Base-by-base conservation (phyloP, 2,888 invertebrate species). In the Mythimna albipuncta region DNA sequence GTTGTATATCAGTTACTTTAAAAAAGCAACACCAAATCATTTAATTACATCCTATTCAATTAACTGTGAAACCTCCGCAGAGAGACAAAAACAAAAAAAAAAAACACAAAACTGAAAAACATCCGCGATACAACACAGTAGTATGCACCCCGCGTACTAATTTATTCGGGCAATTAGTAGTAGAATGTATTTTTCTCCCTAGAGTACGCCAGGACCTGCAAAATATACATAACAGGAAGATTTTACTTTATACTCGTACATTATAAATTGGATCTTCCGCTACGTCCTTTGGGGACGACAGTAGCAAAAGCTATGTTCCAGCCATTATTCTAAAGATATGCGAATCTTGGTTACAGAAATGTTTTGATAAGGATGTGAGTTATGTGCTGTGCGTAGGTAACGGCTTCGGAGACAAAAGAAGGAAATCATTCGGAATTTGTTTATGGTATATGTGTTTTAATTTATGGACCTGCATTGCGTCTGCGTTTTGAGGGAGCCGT, bases 121-220 rank as follows among this genome's bases (percentile, higher is more conserved):
- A 73, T 69, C 38, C 52, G 38, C 32, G 57, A 35, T 71, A 73
- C 64, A 47, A 62, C 63, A 54, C 65, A 61, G 26, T 70, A 65
- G 63, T 67, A 85, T 72, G 71, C 79, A 82, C 59, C 68, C 6
- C 65, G 32, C 71, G 72, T 79, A 72, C 75, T 86, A 84, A 85
- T 85, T 86, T 82, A 85, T 85, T 81, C 71, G 58, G 64, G 79
- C 80, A 80, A 85, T 85, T 87, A 85, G 73, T 64, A 78, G 74
- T 57, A 54, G 65, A 82, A 84, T 84, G 75, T 86, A 86, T 87
- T 86, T 86, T 87, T 84, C 86, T 79, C 84, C 86, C 87, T 26
- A 62, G 85, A 82, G 87, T 77, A 68, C 59, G 71, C 64, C 16
- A 64, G 61, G 32, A 67, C 66, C 67, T 72, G 59, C 69, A 78